Evolutionary conservation across 2,888 invertebrate genomes (phyloP).

Genomic region (Drosophila cracens): DNA sequence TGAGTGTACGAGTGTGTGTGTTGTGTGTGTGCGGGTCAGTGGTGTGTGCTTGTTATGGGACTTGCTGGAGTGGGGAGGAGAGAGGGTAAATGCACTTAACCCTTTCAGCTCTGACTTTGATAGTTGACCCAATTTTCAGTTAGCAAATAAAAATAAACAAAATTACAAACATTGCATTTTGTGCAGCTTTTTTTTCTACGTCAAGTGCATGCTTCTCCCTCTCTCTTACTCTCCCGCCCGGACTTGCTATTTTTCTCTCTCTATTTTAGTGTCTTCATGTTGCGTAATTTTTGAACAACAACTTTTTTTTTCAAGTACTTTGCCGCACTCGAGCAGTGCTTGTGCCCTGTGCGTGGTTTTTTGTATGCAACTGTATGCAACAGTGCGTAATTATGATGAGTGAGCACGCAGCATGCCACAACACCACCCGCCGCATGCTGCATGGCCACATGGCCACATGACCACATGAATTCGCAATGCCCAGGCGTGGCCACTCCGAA

Average conservation of each 20-base stretch:
- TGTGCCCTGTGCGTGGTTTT: slow-evolving; percentile 35
- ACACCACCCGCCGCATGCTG: slow-evolving; percentile 10
- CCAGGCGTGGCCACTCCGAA: slow-evolving; percentile 60
- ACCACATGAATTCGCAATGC: slow-evolving; percentile 67
- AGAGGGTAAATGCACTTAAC: slow-evolving; percentile 61
- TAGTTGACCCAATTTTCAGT: slow-evolving; percentile 77
- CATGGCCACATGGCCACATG: slow-evolving; percentile 19
- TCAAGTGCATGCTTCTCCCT: slow-evolving; percentile 53
- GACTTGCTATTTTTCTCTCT: neutral
- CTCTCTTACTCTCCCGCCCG: neutral
- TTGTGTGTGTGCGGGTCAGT: slow-evolving; percentile 12
- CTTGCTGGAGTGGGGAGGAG: neutral
- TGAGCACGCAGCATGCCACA: slow-evolving; percentile 54
- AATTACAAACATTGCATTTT: slow-evolving; percentile 62
- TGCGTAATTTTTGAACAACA: slow-evolving; percentile 74
- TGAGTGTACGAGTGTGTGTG: slow-evolving; percentile 17
- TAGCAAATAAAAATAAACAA: slow-evolving; percentile 60
- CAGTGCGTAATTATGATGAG: slow-evolving; percentile 78
- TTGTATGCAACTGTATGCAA: slow-evolving; percentile 51
- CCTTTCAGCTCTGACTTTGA: slow-evolving; percentile 76
- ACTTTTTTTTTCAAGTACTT: slow-evolving; percentile 66
- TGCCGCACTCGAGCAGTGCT: slow-evolving; percentile 43
- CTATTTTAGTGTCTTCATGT: slow-evolving; percentile 38
- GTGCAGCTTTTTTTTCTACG: slow-evolving; percentile 48
- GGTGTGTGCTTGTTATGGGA: slow-evolving; percentile 12